Evolutionary conservation across 2,113 vertebrate genomes (phyloP).

Genomic region (Megaceryle maxima): DNA sequence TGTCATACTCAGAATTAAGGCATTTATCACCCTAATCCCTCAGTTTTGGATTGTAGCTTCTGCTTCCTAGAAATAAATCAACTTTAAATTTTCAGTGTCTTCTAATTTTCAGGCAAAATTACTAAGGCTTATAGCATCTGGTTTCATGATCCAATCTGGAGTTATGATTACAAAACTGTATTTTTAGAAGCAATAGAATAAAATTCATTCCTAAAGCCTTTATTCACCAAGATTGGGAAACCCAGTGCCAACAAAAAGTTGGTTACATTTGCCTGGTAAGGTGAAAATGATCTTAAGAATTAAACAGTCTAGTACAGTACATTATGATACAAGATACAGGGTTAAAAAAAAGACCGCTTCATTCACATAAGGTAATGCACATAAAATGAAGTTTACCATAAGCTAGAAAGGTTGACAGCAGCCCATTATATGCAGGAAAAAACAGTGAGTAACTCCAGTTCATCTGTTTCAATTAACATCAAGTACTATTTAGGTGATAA

Average conservation of each 20-base stretch:
- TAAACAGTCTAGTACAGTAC: neutral
- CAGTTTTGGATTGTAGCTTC: neutral
- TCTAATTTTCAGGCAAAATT: neutral
- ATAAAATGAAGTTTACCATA: neutral
- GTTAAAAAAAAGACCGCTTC: neutral
- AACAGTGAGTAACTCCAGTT: neutral
- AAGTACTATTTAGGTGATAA: neutral
- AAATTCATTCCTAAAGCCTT: neutral
- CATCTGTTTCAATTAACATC: neutral
- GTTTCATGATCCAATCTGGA: neutral
- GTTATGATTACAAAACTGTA: neutral
- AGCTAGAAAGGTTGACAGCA: neutral
- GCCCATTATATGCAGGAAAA: neutral
- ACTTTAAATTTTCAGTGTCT: neutral
- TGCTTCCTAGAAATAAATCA: neutral
- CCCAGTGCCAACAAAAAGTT: neutral
- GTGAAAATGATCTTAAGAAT: neutral
- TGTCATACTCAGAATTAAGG: neutral
- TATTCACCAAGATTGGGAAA: neutral
- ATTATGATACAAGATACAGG: neutral
- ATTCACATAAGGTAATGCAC: neutral
- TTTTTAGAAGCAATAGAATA: neutral
- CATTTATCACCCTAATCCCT: neutral
- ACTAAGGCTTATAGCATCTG: neutral
- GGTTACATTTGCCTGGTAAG: neutral